phyloP scores from a whole-genome alignment of 1,140 invertebrate genomes.

The Sesamia nonagrioides region DNA sequence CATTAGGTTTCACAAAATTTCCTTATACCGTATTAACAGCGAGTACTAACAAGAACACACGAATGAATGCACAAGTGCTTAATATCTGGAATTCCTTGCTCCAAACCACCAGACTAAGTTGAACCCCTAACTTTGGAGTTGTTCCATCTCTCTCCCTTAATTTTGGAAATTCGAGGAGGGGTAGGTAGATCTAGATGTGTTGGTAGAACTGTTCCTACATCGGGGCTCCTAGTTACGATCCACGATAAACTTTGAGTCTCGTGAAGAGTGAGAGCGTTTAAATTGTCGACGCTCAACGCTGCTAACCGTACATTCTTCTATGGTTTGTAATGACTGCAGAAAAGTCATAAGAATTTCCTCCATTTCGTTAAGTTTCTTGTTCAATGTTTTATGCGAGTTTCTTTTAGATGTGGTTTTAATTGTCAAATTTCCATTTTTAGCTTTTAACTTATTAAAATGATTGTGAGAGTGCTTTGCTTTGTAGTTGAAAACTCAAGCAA shows the following conservation, averaged over 20 bases:
- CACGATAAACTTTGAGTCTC: constrained; percentile 81
- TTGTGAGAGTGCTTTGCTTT: no score
- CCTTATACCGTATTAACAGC: constrained; percentile 65
- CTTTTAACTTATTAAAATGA: neutral
- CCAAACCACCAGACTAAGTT: constrained; percentile 62
- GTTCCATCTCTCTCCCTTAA: constrained; percentile 24
- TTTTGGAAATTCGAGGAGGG: constrained; percentile 33
- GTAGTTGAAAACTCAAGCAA: neutral
- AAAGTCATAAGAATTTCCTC: constrained; percentile 51
- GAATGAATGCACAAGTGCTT: constrained; percentile 72
- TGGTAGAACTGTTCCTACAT: constrained; percentile 66
- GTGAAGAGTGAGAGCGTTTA: constrained; percentile 83
- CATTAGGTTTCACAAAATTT: constrained; percentile 59
- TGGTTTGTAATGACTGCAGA: constrained; percentile 67
- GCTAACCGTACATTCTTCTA: constrained; percentile 78
- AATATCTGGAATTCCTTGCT: constrained; percentile 82
- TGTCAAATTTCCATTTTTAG: neutral
- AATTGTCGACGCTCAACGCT: constrained; percentile 77
- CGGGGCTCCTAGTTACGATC: constrained; percentile 74
- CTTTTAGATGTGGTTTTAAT: neutral
- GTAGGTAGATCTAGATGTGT: constrained; percentile 52
- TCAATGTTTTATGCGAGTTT: neutral
- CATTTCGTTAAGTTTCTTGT: constrained; percentile 5
- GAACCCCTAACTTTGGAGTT: constrained; percentile 54
- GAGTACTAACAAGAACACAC: constrained; percentile 74